Percentiles rank a stretch among this genome's conserved stretches.
Conservation (phyloP, 2,888 invertebrate genomes). For the Pelosia muscerda region DNA sequence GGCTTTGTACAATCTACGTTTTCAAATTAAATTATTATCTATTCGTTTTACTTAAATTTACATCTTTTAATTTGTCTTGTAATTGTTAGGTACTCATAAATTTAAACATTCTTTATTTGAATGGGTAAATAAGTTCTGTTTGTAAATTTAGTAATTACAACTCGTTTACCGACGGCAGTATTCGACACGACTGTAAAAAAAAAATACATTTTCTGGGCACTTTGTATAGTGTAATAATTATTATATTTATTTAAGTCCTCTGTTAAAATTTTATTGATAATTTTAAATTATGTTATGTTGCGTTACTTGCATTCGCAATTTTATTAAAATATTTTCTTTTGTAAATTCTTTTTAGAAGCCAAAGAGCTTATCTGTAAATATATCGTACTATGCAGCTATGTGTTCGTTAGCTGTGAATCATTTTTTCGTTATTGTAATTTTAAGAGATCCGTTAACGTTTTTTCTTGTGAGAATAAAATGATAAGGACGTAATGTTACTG, state of each 20-base stretch:
- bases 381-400: slow-evolving; percentile 69
- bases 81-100: slow-evolving; percentile 48
- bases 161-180: slow-evolving; percentile 58
- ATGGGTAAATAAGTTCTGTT: slow-evolving; percentile 36
- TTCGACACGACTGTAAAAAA: slow-evolving; percentile 50
- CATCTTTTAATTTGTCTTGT: slow-evolving; percentile 45
- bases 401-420: slow-evolving; percentile 70
- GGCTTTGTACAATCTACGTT: slow-evolving; percentile 45
- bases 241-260: slow-evolving; percentile 66
- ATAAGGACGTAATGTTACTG: slow-evolving; percentile 62
- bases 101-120: slow-evolving; percentile 33
- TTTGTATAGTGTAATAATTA: slow-evolving; percentile 57
- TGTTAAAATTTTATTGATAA: slow-evolving; percentile 83
- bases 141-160: slow-evolving; percentile 68
- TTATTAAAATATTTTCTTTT: slow-evolving; percentile 71
- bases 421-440: slow-evolving; percentile 85
- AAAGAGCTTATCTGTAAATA: slow-evolving; percentile 86
- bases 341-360: slow-evolving; percentile 82
- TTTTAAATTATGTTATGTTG: slow-evolving; percentile 82
- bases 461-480: slow-evolving; percentile 86
- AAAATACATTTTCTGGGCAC: slow-evolving; percentile 41
- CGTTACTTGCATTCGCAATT: slow-evolving; percentile 72
- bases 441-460: slow-evolving; percentile 87
- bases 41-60: slow-evolving; percentile 47
- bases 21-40: slow-evolving; percentile 31